phyloP scores from a whole-genome alignment of 1,140 invertebrate species.

The Dreissena polymorpha region DNA sequence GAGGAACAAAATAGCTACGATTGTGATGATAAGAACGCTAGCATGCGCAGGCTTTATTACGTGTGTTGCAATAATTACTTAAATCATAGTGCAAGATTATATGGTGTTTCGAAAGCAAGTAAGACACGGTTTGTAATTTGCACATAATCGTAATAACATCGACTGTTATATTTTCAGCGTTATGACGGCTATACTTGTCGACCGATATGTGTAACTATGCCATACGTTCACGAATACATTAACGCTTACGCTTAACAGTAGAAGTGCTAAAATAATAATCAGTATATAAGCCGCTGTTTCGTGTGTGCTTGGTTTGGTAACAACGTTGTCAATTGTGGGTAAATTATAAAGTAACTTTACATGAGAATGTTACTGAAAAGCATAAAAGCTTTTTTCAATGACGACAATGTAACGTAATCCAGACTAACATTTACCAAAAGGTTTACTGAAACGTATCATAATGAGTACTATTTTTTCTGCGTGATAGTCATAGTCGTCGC shows the following conservation, averaged over 20 bases:
- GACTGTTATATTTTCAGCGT: slow-evolving; percentile 76
- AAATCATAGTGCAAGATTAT: slow-evolving; percentile 72
- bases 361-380: not conserved
- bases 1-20: slow-evolving; percentile 75
- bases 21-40: slow-evolving; percentile 76
- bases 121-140: slow-evolving; percentile 74
- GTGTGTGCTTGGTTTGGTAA: slow-evolving; percentile 70
- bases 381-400: not conserved
- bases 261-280: slow-evolving; percentile 72
- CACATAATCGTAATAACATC: slow-evolving; percentile 77
- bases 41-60: slow-evolving; percentile 75
- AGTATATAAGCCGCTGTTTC: slow-evolving; percentile 67
- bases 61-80: slow-evolving; percentile 73
- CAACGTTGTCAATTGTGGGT: slow-evolving; percentile 71
- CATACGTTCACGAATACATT: slow-evolving; percentile 72
- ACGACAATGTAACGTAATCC: not conserved
- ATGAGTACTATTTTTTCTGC: slow-evolving; percentile 69
- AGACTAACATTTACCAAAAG: slow-evolving; percentile 60
- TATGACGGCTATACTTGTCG: slow-evolving; percentile 79
- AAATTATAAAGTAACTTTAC: slow-evolving; percentile 55
- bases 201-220: slow-evolving; percentile 78
- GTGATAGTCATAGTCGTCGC: slow-evolving; percentile 65
- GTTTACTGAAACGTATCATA: slow-evolving; percentile 68
- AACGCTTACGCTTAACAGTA: slow-evolving; percentile 72
- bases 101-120: slow-evolving; percentile 63